phyloP scores from a whole-genome alignment of 2,113 vertebrate species.

The Pseudopipra pipra region DNA sequence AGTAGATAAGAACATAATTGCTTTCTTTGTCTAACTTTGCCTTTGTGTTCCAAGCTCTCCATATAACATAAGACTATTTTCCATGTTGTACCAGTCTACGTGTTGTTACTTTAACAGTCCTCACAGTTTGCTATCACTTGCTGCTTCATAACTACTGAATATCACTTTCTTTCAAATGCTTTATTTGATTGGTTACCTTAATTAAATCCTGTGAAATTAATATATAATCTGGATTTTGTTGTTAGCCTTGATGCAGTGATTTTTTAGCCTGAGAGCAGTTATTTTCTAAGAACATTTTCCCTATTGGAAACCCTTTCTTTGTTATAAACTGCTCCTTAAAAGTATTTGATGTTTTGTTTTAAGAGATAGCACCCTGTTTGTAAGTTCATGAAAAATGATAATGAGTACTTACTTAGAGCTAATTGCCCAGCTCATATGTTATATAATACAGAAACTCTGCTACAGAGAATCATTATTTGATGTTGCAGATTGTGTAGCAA shows the following conservation, averaged over 20 bases:
- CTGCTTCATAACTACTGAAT: neutral
- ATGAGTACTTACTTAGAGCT: neutral
- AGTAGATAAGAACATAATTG: conserved; percentile 54
- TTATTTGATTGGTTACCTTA: neutral
- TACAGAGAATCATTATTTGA: neutral
- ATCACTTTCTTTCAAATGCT: neutral
- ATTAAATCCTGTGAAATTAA: neutral
- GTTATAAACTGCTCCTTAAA: neutral
- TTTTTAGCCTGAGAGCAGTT: neutral
- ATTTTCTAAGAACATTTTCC: neutral
- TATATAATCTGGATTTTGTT: neutral
- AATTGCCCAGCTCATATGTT: neutral
- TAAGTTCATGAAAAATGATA: neutral
- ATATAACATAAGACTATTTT: neutral
- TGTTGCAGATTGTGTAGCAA: neutral
- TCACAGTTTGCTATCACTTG: neutral
- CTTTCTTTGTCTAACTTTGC: conserved; percentile 39
- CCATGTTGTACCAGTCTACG: neutral
- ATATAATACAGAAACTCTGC: neutral
- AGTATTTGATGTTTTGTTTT: neutral
- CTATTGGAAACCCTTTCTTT: neutral
- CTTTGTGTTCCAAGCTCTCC: conserved; percentile 1
- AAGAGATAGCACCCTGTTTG: neutral
- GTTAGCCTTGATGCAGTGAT: neutral
- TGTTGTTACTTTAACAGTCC: neutral